These are phyloP conservation scores for Esox lucius DNA, from an alignment of 2,797 vertebrate genomes.

Conservation along the genomic window DNA sequence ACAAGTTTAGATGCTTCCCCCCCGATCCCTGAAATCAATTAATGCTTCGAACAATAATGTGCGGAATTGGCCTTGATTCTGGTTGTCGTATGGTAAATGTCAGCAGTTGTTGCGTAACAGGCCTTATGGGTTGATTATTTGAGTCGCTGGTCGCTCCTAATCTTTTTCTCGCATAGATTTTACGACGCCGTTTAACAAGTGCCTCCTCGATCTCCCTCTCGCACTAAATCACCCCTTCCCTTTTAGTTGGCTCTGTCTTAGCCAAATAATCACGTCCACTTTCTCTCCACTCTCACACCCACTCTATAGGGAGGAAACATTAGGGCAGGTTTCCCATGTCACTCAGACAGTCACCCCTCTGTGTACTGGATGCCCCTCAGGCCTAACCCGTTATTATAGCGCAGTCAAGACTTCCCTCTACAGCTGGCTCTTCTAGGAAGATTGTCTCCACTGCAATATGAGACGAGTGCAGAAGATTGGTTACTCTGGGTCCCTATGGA, in stretches of 20 bases:
- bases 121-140: constrained; percentile 43
- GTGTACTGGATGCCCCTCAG: no score
- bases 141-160: constrained; percentile 9
- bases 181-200: not conserved
- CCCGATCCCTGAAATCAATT: constrained; percentile 51
- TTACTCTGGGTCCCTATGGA: not conserved
- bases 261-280: not conserved
- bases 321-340: not conserved
- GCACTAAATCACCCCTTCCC: not conserved
- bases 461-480: not conserved
- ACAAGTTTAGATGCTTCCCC: constrained; percentile 25
- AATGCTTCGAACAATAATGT: constrained; percentile 14
- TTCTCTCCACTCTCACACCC: not conserved
- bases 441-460: not conserved
- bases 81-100: constrained; percentile 52
- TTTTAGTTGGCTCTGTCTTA: not conserved
- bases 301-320: not conserved
- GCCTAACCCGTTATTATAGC: no score
- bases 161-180: not conserved
- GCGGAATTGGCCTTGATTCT: constrained; percentile 46
- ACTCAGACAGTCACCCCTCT: not conserved
- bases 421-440: not conserved
- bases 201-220: not conserved
- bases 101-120: constrained; percentile 47
- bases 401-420: no score